Evolutionary conservation across 2,888 invertebrate genomes (phyloP), one percentile per base, ranked within the genome.

Genomic region (Andrena bicolor): DNA sequence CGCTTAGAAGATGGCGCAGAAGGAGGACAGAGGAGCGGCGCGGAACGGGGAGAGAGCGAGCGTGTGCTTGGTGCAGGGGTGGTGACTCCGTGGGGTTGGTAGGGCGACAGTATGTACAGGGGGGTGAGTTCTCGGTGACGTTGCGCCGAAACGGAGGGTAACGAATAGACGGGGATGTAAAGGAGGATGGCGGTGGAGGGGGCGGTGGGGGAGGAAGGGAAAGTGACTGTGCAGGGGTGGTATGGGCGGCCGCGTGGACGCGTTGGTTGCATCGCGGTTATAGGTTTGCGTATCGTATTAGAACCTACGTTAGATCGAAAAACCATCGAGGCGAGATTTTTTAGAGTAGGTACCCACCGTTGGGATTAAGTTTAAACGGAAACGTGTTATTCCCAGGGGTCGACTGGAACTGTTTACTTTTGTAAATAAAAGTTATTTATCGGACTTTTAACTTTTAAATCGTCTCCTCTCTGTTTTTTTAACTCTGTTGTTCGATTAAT

Each of bases 91-190:
- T 73, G 72, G 79, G 79, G 79, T 71, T 73, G 77, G 76, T 72
- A 58, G 65, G 60, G 28, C 64, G 77, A 77, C 77, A 76, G 61
- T 51, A 69, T 16, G 61, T 51, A 65, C 10, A 28, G 68, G 51
- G 83, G 76, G 73, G 61, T 79, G 30, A 65, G 64, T 84, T 75
- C 41, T 76, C 76, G 53, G 71, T 82, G 78, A 77, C 82, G 85
- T 85, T 56, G 74, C 32, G 30, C 76, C 80, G 60, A 87, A 87
- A 80, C 71, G 73, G 70, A 78, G 88, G 86, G 87, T 86, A 75
- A 73, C 79, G 81, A 80, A 81, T 72, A 81, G 70, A 75, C 69
- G 26, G 41, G 56, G 80, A 51, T 35, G 73, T 53, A 79, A 79
- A 73, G 71, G 41, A 60, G 69, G 30, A 49, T 66, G 63, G 60